Evolutionary conservation across 2,797 vertebrate genomes (phyloP).

Genomic region (Silurus aristotelis): DNA sequence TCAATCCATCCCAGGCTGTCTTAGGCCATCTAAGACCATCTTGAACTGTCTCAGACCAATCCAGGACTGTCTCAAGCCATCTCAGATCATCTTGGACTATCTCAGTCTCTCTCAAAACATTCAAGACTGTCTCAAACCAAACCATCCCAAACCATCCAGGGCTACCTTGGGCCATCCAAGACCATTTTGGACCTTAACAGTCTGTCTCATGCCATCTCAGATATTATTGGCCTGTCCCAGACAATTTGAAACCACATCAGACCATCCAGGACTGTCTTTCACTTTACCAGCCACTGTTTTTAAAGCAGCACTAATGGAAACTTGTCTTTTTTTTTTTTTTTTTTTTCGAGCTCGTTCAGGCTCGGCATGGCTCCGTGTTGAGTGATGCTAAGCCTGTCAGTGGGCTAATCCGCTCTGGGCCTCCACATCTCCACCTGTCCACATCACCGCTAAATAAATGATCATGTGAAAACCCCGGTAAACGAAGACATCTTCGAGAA

Average conservation of each 20-base stretch:
- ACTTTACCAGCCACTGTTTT: background rate
- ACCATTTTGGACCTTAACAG: background rate
- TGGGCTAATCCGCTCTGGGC: conserved; percentile 23
- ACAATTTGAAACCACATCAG: background rate
- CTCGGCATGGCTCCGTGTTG: background rate
- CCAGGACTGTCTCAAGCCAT: background rate
- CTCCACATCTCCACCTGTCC: conserved; percentile 18
- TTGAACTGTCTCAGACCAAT: background rate
- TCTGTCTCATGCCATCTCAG: background rate
- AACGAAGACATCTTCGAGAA: conserved; percentile 44
- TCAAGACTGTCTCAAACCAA: background rate
- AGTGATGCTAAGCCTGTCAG: conserved; percentile 11
- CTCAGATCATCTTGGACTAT: background rate
- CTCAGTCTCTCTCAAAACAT: background rate
- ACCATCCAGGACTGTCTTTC: background rate
- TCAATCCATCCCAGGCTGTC: background rate
- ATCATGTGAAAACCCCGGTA: conserved; percentile 24
- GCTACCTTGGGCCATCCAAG: background rate
- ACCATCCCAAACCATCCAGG: background rate
- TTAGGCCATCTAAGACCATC: background rate
- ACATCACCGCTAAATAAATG: conserved; percentile 13
- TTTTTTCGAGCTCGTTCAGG: background rate
- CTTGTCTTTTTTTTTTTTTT: background rate
- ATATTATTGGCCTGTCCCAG: background rate
- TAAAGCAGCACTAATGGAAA: background rate